Evolutionary conservation across 2,888 invertebrate genomes (phyloP), one percentile per base, ranked within the genome.

Genomic region (Tyria jacobaeae): DNA sequence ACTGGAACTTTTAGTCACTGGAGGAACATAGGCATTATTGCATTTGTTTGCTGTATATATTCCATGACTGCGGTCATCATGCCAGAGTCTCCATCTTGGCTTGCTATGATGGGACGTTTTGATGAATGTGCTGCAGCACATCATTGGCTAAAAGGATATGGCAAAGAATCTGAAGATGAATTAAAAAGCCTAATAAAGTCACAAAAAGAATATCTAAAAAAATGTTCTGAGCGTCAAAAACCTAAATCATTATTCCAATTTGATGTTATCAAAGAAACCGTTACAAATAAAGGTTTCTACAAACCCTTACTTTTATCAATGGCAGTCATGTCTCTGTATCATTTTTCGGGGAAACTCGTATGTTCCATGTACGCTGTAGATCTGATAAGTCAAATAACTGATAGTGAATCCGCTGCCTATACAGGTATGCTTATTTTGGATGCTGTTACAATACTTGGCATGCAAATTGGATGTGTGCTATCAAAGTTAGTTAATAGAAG

Each of bases 391-490:
- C 71, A 82, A 67, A 86, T 89, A 34, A 87, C 88, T 0, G 64
- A 70, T 5, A 83, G 79, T 27, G 86, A 89, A 62, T 66, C 71
- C 2, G 79, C 84, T 0, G 86, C 88, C 0, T 89, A 86, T 21
- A 82, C 74, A 3, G 86, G 83, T 5, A 89, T 89, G 89, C 73
- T 90, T 12, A 81, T 89, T 54, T 74, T 89, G 55, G 89, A 90
- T 49, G 89, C 86, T 3, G 80, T 89, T 2, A 89, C 88, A n/a
- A 84, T 90, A 49, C 65, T 85, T 1, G 85, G 87, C 10, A 86
- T 86, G 84, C 89, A 88, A 71, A 35, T 83, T 17, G 89, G 89
- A 15, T 85, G 89, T 74, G 73, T 77, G 52, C 61, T 87, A 44
- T 76, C 85, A 15, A 87, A 81, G 64, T 71, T 83, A 66, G 47